phyloP scores from a whole-genome alignment of 2,888 invertebrate species.

The Zaprionus obscuricornis region DNA sequence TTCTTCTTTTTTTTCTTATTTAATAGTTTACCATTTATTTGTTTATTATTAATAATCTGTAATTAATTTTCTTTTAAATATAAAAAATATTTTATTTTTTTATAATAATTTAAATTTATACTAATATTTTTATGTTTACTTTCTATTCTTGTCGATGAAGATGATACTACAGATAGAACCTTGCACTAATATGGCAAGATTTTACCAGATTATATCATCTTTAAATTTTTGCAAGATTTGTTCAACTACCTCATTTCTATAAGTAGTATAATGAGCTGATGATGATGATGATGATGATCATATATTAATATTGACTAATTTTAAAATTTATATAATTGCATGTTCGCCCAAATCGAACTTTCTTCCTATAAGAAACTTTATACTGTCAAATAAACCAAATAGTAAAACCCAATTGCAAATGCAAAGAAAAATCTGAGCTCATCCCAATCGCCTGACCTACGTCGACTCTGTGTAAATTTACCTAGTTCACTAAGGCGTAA shows the following conservation, averaged over 20 bases:
- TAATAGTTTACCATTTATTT: too few relatives aligned
- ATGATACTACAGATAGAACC: too few relatives aligned
- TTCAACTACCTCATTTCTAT: constrained; percentile 8
- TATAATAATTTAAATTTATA: too few relatives aligned
- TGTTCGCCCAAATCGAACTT: constrained; percentile 18
- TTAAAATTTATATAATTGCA: background rate
- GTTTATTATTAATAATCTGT: too few relatives aligned
- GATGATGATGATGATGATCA: too few relatives aligned
- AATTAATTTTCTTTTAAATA: too few relatives aligned
- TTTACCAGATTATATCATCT: too few relatives aligned
- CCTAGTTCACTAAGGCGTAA: constrained; percentile 20
- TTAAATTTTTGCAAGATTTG: background rate
- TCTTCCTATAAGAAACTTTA: constrained; percentile 1
- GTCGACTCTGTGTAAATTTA: constrained; percentile 27
- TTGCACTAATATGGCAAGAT: background rate
- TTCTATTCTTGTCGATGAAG: too few relatives aligned
- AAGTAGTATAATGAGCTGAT: constrained; percentile 8
- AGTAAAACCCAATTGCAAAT: constrained; percentile 36
- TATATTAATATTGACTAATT: too few relatives aligned
- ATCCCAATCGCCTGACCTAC: constrained; percentile 32
- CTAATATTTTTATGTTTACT: too few relatives aligned
- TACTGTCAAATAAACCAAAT: constrained; percentile 5
- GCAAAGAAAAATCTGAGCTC: constrained; percentile 46
- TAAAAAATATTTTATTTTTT: too few relatives aligned
- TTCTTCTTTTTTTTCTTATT: too few relatives aligned